Evolutionary conservation across 2,113 vertebrate species (phyloP).

Genomic region (Anhinga anhinga): DNA sequence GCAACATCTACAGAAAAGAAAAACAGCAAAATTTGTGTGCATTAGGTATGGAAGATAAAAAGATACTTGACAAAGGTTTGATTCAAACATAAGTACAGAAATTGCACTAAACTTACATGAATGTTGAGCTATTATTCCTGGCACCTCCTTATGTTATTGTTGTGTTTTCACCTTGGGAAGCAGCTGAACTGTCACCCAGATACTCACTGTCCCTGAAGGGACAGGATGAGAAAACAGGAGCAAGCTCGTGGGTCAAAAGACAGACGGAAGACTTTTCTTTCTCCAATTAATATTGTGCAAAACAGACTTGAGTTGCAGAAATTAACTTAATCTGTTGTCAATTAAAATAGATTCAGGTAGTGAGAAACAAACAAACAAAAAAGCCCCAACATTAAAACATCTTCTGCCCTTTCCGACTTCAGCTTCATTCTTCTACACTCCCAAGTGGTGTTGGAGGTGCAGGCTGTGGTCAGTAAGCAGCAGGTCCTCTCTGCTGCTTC

Average conservation of each 20-base stretch:
- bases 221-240: not conserved
- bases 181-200: not conserved
- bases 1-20: not conserved
- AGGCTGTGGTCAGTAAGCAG: not conserved
- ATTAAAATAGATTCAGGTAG: not conserved
- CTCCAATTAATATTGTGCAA: not conserved
- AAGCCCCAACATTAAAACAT: not conserved
- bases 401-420: not conserved
- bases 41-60: not conserved
- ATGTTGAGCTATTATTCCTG: not conserved
- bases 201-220: not conserved
- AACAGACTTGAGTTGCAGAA: not conserved
- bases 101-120: not conserved
- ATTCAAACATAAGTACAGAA: not conserved
- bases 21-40: not conserved
- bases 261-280: too few relatives aligned
- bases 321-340: not conserved
- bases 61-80: not conserved
- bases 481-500: not conserved
- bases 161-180: not conserved
- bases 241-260: not conserved
- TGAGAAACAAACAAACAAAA: not conserved
- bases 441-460: fast-evolving
- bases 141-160: not conserved
- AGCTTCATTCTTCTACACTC: not conserved